These are phyloP conservation scores for Macroglossus sobrinus DNA, from an alignment of 2,113 vertebrate species.

Conservation along the genomic window DNA sequence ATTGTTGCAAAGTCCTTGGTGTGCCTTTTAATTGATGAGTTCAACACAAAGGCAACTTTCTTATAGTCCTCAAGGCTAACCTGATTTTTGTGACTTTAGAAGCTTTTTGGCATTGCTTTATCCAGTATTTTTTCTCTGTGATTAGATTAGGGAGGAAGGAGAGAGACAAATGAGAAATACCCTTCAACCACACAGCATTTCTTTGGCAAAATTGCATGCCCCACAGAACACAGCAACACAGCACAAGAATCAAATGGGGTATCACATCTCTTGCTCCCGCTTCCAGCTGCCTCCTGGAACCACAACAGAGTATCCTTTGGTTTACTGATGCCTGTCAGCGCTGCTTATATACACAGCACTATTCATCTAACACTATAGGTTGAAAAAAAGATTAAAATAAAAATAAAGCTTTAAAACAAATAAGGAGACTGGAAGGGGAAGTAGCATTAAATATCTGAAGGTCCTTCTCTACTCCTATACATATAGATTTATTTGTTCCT, in stretches of 20 bases:
- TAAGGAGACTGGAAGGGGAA: background rate
- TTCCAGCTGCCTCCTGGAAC: background rate
- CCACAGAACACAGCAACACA: background rate
- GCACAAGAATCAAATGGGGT: background rate
- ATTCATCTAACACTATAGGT: background rate
- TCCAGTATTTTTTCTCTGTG: background rate
- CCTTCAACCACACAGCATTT: background rate
- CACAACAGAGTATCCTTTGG: background rate
- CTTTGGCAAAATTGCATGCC: background rate
- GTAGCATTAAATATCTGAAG: background rate
- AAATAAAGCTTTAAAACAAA: background rate
- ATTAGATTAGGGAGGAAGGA: background rate
- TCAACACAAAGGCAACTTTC: background rate
- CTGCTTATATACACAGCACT: no score
- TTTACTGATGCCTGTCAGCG: background rate
- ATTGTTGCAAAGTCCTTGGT: slow-evolving; percentile 49
- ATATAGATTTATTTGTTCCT: background rate
- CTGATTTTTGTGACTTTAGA: slow-evolving; percentile 14
- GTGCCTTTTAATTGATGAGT: background rate
- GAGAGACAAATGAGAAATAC: background rate
- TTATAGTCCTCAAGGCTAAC: background rate
- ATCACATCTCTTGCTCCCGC: background rate
- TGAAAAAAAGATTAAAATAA: background rate
- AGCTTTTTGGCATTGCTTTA: background rate
- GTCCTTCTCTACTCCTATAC: background rate